Base-by-base conservation (phyloP, 2,113 vertebrate species). In the Drymodes brunneopygia region DNA sequence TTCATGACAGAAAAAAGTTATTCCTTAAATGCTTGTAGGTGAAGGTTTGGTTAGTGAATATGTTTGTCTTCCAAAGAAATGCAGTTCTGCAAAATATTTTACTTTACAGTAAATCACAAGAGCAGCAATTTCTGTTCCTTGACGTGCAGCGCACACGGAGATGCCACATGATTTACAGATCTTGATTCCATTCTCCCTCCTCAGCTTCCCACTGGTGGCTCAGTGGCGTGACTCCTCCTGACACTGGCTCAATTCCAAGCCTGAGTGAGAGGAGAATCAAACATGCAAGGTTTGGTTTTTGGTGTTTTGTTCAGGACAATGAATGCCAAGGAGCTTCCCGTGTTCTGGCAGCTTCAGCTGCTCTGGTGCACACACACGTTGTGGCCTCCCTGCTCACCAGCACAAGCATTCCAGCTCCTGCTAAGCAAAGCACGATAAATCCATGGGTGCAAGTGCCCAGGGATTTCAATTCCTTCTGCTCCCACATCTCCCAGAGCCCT, bases 71-170 rank as follows among this genome's bases (percentile, higher is more conserved):
- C 35, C 71, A 67, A 22, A 6, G 27, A 92, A 85, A 90, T 60
- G 50, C 44, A 73, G 38, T 71, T 90, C 57, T 92, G 82, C 53
- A 91, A 87, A 81, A 62, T 60, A 90, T 81, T 79, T 91, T 62
- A n/a, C 20, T 82, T 93, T 60, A 70, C 18, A 79, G 35, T 88
- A 94, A 94, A 95, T 72, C 74, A 92, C 42, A 92, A 80, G 61
- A 80, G 86, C 87, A 88, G 83, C 66, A 61, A 50, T 38, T 80
- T 91, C 45, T 29, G 6, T 85, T 94, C 72, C 16, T 70, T 91
- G 81, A 72, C 0, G 1, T 8, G 2, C 79, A 70, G 45, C 7
- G 36, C 69, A 82, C 73, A 53, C 25, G 80, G 81, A 91, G 60
- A 77, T 66, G 60, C 61, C 70, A 50, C 56, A 56, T 61, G 70